A percentile compares a stretch with the other conserved stretches of the same genome.
Conservation (phyloP, 2,888 invertebrate genomes). For the Macroteleia sp. region DNA sequence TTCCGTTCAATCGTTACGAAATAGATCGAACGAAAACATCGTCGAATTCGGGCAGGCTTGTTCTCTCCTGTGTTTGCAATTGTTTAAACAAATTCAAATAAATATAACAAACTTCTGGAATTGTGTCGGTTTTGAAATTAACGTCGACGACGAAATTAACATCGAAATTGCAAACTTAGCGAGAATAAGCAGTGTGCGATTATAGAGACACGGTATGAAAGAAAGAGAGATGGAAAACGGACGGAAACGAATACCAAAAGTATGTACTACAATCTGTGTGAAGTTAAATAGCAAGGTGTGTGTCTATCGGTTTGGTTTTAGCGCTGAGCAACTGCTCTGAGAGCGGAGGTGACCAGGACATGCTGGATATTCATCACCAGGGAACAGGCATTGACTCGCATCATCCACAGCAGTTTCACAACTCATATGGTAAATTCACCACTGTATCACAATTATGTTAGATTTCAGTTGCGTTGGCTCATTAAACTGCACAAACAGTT, state of each 20-base stretch:
- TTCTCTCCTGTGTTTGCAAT: constrained; percentile 55
- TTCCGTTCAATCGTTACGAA: constrained; percentile 76
- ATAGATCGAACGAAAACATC: constrained; percentile 66
- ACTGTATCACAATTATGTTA: constrained; percentile 70
- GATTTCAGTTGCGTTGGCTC: constrained; percentile 54
- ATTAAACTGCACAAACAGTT: constrained; percentile 56
- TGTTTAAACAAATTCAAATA: no score
- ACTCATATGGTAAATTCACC: constrained; percentile 84
- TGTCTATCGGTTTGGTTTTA: constrained; percentile 85
- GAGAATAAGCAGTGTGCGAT: constrained; percentile 56
- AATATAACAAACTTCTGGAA: background rate
- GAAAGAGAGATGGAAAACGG: constrained; percentile 69
- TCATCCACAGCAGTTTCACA: constrained; percentile 84
- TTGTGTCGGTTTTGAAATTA: constrained; percentile 12
- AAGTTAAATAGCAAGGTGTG: constrained; percentile 83
- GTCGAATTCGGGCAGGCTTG: constrained; percentile 31
- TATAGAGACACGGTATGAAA: constrained; percentile 72
- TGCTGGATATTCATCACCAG: constrained; percentile 83
- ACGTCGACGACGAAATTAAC: constrained; percentile 10
- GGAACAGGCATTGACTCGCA: constrained; percentile 82
- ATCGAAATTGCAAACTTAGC: constrained; percentile 43
- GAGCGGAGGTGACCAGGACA: constrained; percentile 83
- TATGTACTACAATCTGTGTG: constrained; percentile 60
- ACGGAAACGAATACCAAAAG: constrained; percentile 68
- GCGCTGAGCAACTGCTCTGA: constrained; percentile 84